phyloP scores from a whole-genome alignment of 1,140 invertebrate genomes.

The Trichogramma pretiosum region DNA sequence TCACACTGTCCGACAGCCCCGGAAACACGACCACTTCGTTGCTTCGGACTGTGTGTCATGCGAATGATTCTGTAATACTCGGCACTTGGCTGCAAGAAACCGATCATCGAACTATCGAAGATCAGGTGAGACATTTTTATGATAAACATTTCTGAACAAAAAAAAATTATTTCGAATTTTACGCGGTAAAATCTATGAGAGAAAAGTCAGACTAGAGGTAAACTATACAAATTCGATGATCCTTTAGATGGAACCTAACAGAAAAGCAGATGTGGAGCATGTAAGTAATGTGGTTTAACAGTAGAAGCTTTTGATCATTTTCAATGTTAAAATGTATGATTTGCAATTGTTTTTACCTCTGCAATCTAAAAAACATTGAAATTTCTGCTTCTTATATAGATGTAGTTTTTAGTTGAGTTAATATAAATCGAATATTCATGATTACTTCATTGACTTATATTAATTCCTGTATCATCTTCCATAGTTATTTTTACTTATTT shows the following conservation, averaged over 20 bases:
- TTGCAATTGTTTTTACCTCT: too few relatives aligned
- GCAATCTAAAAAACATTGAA: too few relatives aligned
- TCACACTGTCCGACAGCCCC: conserved; percentile 89
- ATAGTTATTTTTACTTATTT: conserved; percentile 13
- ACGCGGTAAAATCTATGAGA: too few relatives aligned
- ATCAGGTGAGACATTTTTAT: conserved; percentile 66
- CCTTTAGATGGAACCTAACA: conserved; percentile 65
- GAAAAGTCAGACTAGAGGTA: too few relatives aligned
- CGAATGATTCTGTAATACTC: conserved; percentile 79
- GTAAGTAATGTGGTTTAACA: conserved; percentile 20
- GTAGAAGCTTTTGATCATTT: too few relatives aligned
- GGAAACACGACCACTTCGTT: conserved; percentile 90
- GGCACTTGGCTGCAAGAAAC: conserved; percentile 87
- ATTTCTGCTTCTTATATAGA: too few relatives aligned
- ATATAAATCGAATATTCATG: conserved; percentile 16
- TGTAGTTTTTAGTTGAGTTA: too few relatives aligned
- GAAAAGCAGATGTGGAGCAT: conserved; percentile 58
- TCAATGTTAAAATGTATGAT: conserved; percentile 13
- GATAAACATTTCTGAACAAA: background rate
- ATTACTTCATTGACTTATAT: conserved; percentile 19
- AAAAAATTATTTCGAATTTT: too few relatives aligned
- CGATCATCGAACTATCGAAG: conserved; percentile 93
- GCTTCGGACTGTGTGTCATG: conserved; percentile 78
- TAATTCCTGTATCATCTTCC: conserved; percentile 10
- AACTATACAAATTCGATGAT: too few relatives aligned